Evolutionary conservation across 2,797 vertebrate genomes (phyloP).

Genomic region (Myripristis jacobus): DNA sequence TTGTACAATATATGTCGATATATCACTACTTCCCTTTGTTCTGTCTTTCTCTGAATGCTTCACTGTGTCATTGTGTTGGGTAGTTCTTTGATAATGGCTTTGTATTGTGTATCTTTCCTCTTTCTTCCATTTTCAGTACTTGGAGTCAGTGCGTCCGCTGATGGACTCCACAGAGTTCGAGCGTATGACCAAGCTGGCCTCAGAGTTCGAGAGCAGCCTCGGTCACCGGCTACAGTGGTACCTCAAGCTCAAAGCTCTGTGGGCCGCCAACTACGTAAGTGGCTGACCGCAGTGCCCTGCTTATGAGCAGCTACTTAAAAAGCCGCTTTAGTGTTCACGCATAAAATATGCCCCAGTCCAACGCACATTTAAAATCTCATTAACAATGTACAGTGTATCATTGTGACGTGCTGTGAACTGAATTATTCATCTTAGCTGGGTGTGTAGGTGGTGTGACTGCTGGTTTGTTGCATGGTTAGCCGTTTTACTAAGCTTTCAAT

Average conservation of each 20-base stretch:
- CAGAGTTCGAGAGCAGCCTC: conserved; percentile 86
- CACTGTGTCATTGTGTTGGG: not conserved
- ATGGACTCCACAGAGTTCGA: conserved; percentile 83
- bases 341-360: not conserved
- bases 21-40: too few species aligned
- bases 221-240: conserved; percentile 90
- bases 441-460: conserved; percentile 20
- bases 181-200: conserved; percentile 80
- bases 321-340: too few species aligned
- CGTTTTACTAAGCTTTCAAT: conserved; percentile 14
- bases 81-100: not conserved
- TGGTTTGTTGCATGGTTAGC: conserved; percentile 1
- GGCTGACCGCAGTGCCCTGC: conserved; percentile 1
- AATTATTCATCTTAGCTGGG: conserved; percentile 64
- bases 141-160: conserved; percentile 89
- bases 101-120: not conserved
- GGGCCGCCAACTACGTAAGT: conserved; percentile 93
- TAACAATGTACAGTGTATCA: conserved; percentile 57
- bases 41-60: not conserved
- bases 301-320: not conserved
- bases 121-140: conserved; percentile 77
- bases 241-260: conserved; percentile 91
- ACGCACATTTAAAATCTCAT: conserved; percentile 51
- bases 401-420: conserved; percentile 37
- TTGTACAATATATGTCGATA: too few species aligned